These are phyloP conservation scores for Drosophila barbarae DNA, from an alignment of 2,888 invertebrate species.

Conservation along the genomic window DNA sequence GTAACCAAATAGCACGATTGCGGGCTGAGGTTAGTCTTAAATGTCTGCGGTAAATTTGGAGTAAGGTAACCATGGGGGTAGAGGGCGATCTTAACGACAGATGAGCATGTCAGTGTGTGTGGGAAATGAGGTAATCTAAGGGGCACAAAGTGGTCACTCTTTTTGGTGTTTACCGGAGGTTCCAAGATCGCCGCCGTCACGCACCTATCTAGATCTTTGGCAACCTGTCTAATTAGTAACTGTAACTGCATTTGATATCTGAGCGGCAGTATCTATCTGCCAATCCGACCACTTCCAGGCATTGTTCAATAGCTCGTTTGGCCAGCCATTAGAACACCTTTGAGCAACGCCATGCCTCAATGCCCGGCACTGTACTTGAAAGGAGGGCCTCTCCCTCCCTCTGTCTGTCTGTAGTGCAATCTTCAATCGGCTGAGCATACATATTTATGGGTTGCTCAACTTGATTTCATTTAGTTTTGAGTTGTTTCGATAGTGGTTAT, in stretches of 20 bases:
- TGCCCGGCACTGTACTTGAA: constrained; percentile 40
- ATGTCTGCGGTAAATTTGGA: constrained; percentile 19
- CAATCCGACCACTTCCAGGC: constrained; percentile 37
- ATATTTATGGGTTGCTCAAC: constrained; percentile 50
- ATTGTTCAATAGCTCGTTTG: constrained; percentile 58
- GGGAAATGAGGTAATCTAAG: constrained; percentile 32
- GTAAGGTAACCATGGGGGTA: background rate
- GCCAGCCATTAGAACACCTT: constrained; percentile 69
- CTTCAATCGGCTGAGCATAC: constrained; percentile 54
- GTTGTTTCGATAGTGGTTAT: background rate
- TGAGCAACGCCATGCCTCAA: constrained; percentile 59
- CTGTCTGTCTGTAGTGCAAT: constrained; percentile 50
- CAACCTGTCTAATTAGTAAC: constrained; percentile 43
- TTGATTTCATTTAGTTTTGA: constrained; percentile 13
- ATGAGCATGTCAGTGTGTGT: constrained; percentile 30
- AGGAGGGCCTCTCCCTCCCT: background rate
- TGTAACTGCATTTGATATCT: constrained; percentile 32
- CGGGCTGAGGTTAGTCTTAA: constrained; percentile 14
- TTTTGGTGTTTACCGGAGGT: constrained; percentile 5
- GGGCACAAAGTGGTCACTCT: constrained; percentile 2
- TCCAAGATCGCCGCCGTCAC: constrained; percentile 19
- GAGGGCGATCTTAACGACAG: constrained; percentile 17
- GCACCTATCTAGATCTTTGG: constrained; percentile 41
- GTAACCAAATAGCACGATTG: constrained; percentile 42
- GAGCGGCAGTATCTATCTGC: constrained; percentile 21